Base-by-base conservation (phyloP, 30 jellyfish, hydroid and myxozoan genomes). In the Phacellophora camtschatica region DNA sequence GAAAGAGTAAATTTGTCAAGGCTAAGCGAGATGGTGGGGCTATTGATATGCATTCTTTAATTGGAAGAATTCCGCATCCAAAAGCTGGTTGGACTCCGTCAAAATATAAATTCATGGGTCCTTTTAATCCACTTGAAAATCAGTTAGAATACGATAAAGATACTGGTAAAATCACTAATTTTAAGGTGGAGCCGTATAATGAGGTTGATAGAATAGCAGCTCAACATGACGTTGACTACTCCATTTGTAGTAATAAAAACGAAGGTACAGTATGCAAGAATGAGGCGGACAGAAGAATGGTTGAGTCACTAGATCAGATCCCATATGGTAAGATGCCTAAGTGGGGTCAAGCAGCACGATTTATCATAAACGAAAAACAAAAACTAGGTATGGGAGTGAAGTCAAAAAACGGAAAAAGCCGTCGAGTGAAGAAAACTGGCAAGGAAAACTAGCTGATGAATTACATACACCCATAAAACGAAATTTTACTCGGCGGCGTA, bases 401-500 rank as follows among this genome's bases (percentile, higher is more conserved):
- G 54, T 19, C 50, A 61, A 61, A 61, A 61, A 48, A 24, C 22
- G 7, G 16, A 24, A 39, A 39, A 71, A 46, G 51, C 51, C 51
- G 51, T 39, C 51, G 51, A 39, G 2, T 23, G 56, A 78, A 55
- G 8, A 3, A 29, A 39, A 27, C 49, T 59, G 34, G 55, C 22
- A 31, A 11, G 56, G 43, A 35, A 25, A 81, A 65, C 43, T 81
- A 18, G 81, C 88, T 30, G 45, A 81, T 32, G 41, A 71, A n/a
- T 49, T 66, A 31, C 93, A 81, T 53, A 66, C 50, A 66, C 89
- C 93, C 35, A 32, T 67, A 11, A 28, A 33, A 46, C 7, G 39
- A 3, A 51, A 37, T n/a, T 81, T 66, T 56, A 65, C 51, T 30
- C 71, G 50, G 24, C 48, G 91, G 24, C 46, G 30, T 13, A 88